Evolutionary conservation across 2,797 vertebrate genomes (phyloP).

Genomic region (Luscinia megarhynchos): DNA sequence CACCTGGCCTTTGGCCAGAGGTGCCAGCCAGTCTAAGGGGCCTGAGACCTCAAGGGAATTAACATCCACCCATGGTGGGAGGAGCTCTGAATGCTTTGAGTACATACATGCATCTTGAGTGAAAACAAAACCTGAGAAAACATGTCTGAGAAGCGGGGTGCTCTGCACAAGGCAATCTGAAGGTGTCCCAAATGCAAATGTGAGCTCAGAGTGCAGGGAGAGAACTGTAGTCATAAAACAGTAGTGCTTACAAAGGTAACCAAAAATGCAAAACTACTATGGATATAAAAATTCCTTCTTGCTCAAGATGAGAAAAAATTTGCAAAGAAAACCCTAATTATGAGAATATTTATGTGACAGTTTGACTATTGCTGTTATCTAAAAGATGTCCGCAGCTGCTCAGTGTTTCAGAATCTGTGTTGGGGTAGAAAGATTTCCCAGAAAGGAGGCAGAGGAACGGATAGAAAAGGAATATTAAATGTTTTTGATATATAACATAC

Average conservation of each 20-base stretch:
- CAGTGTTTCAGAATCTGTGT: neutral
- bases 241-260: neutral
- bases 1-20: neutral
- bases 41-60: neutral
- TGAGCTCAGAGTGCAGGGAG: neutral
- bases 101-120: neutral
- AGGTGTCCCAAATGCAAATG: neutral
- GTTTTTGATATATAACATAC: neutral
- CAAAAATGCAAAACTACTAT: neutral
- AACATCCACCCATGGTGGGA: neutral
- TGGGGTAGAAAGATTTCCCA: neutral
- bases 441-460: neutral
- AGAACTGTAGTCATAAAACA: neutral
- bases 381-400: neutral
- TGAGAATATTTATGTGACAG: neutral
- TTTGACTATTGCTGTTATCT: neutral
- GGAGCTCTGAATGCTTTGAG: neutral
- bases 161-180: neutral
- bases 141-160: accelerated
- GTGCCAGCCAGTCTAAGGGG: neutral
- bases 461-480: neutral
- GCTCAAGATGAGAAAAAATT: neutral
- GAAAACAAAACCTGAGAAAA: neutral
- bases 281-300: neutral
- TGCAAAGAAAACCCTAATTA: neutral